Conservation (phyloP, 2,888 invertebrate species). For the Dicranocentrus wangi region DNA sequence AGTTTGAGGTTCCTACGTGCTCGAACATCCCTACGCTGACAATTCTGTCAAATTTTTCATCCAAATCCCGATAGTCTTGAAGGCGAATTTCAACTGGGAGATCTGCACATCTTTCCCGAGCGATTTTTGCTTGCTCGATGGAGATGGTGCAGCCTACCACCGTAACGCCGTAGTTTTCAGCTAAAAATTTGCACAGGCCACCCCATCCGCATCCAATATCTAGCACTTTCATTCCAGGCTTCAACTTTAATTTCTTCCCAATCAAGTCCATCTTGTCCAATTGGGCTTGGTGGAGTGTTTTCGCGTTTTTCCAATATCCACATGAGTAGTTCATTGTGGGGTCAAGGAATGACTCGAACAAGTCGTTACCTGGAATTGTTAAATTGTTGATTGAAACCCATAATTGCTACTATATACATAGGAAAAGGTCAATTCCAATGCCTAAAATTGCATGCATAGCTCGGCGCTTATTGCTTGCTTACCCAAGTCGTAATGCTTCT, state of each 20-base stretch:
- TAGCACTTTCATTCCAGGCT: slow-evolving; percentile 71
- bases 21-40: slow-evolving; percentile 69
- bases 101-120: slow-evolving; percentile 52
- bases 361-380: slow-evolving; percentile 62
- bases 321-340: slow-evolving; percentile 69
- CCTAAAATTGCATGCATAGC: too few relatives aligned
- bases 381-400: too few relatives aligned
- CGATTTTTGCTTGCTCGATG: slow-evolving; percentile 64
- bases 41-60: slow-evolving; percentile 71
- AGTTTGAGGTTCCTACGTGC: slow-evolving; percentile 66
- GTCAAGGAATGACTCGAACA: slow-evolving; percentile 68
- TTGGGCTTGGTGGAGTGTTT: slow-evolving; percentile 68
- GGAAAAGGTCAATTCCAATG: too few relatives aligned
- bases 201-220: slow-evolving; percentile 69
- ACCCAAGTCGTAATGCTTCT: slow-evolving; percentile 68
- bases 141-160: slow-evolving; percentile 70
- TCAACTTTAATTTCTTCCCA: slow-evolving; percentile 65
- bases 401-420: too few relatives aligned
- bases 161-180: slow-evolving; percentile 66
- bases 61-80: slow-evolving; percentile 67
- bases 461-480: slow-evolving; percentile 2
- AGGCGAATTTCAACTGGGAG: slow-evolving; percentile 63
- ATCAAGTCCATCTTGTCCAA: slow-evolving; percentile 69
- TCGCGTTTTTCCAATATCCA: slow-evolving; percentile 69
- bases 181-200: slow-evolving; percentile 68